Base-by-base conservation (phyloP, 2,888 invertebrate species). In the Cephus spinipes region DNA sequence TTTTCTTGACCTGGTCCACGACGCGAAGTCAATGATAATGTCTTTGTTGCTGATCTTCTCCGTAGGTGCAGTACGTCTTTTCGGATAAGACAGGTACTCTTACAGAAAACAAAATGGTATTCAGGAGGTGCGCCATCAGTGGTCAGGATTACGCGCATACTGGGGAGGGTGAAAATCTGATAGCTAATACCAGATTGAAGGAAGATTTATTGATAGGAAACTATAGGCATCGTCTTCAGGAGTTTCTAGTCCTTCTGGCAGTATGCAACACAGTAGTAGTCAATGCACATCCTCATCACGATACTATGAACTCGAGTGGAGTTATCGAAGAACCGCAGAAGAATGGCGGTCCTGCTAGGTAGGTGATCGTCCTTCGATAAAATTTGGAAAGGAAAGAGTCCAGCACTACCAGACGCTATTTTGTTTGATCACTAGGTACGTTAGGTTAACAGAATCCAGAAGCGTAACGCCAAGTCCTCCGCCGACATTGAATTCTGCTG, bases 71-170 rank as follows among this genome's bases (percentile, higher is more conserved):
- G 88, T 98, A 99, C 89, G 94, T 99, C 83, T 99, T 99, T 92
- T 98, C 97, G 12, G 99, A 99, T 91, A 99, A 99, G 92, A 99
- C 99, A 1, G 99, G 99, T 11, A 99, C 99, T 2, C 92, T 99
- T 78, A 99, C 99, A 0, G 98, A 99, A 92, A 99, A 99, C 92
- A 96, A 97, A 92, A 99, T 99, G 99, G 94, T 98, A 88, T 99
- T 99, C 92, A 94, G 97, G 78, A 94, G 97, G 75, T 99, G 98
- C 89, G 95, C 97, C 3, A 95, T 99, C 35, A 96, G 95, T 34
- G 98, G 98, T 0, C 94, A 95, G 69, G 98, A 99, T 92, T 99
- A 98, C 90, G 95, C 96, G 88, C 98, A 98, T 90, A 95, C 95
- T 1, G 94, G 96, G 35, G 94, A 96, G 11, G 87, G 88, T 23